Evolutionary conservation across 2,888 invertebrate genomes (phyloP), one percentile per base, ranked within the genome.

Genomic region (Melipona beecheii): DNA sequence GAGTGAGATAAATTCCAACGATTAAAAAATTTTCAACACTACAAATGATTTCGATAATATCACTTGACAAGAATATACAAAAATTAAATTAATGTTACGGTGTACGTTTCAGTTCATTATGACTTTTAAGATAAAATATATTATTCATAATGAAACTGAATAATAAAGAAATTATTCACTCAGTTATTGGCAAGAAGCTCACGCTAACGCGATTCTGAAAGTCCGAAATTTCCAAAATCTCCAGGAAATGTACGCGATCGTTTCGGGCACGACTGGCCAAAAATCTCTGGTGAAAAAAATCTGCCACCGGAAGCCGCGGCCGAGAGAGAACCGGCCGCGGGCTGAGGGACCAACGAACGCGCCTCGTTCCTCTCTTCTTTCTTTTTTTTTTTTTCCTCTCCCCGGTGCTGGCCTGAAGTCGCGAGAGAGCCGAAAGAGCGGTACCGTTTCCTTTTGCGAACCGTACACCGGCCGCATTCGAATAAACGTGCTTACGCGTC

Each of bases 361-460:
- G 82, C 31, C 27, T 60, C 27, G 52, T 58, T 83, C 71, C 58
- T 71, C 81, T 71, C 81, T 69, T 62, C 27, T 11, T 21, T 31
- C 50, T 4, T 43, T 11, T 43, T 43, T 1, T 43, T 43, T 27
- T 9, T 11, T 43, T 6, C 11, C 43, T 43, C 43, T 43, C 1
- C 11, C 43, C 9, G 43, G 9, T 21, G 43, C 49, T 52, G 49
- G 69, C 62, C 69, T 24, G 81, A 75, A 78, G 83, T 74, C 60
- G 74, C 62, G 66, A 50, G 52, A 58, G 62, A 73, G 76, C 65
- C 74, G 75, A 84, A 70, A 80, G 77, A 81, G 81, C 72, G 83
- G 78, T 78, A 84, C 78, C 83, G 83, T 78, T 85, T 84, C 81
- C 85, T 85, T 85, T 75, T 77, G 62, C 81, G 77, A 75, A 60